Conservation (phyloP, 2,888 invertebrate species). For the Timema cristinae region DNA sequence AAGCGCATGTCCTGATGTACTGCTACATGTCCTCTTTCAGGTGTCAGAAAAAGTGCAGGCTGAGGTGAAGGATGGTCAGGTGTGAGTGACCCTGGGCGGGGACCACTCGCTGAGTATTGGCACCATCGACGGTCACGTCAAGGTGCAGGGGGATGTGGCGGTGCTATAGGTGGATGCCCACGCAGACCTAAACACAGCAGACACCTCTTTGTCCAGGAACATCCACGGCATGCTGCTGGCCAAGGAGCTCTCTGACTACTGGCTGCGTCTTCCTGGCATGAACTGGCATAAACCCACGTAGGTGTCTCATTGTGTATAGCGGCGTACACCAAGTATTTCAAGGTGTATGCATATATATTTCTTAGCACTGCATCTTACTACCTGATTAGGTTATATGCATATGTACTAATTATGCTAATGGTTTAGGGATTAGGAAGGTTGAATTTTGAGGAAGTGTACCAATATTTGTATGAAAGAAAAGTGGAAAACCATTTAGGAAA, state of each 20-base stretch:
- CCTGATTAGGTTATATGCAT: too few relatives aligned
- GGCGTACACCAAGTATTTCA: too few relatives aligned
- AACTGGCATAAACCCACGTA: conserved; percentile 77
- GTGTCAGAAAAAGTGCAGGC: conserved; percentile 57
- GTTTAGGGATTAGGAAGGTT: too few relatives aligned
- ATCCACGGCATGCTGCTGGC: conserved; percentile 73
- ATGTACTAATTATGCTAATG: too few relatives aligned
- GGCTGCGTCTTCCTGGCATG: conserved; percentile 72
- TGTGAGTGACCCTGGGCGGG: conserved; percentile 77
- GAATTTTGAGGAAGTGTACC: too few relatives aligned
- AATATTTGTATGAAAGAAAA: too few relatives aligned
- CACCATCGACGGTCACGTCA: conserved; percentile 69
- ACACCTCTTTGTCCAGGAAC: conserved; percentile 76
- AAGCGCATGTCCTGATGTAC: too few relatives aligned
- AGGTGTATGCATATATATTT: too few relatives aligned
- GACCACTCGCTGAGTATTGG: conserved; percentile 88
- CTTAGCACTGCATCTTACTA: too few relatives aligned
- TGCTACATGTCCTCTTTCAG: too few relatives aligned
- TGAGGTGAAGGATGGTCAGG: conserved; percentile 59
- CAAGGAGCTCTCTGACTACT: conserved; percentile 67
- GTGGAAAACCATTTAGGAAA: too few relatives aligned
- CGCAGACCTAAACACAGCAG: conserved; percentile 87
- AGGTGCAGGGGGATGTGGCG: conserved; percentile 60
- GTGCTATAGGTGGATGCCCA: conserved; percentile 91
- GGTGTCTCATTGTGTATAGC: too few relatives aligned